phyloP scores from a whole-genome alignment of 2,888 invertebrate genomes.

The Atherix ibis region DNA sequence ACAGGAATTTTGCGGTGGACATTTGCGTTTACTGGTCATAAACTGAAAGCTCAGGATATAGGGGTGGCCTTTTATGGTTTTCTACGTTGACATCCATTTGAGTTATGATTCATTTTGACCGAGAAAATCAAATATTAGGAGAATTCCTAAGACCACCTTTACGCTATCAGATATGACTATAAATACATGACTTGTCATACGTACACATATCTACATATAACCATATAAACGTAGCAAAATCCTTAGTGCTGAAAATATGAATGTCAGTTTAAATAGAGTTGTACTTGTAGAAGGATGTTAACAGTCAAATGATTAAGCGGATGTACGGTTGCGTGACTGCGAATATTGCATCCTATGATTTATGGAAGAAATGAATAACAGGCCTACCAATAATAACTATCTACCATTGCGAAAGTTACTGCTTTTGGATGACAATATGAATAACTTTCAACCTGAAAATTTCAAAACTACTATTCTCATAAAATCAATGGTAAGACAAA shows the following conservation, averaged over 20 bases:
- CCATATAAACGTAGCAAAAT: background rate
- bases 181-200: no score
- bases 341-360: background rate
- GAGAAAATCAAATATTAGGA: slow-evolving; percentile 12
- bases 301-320: no score
- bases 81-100: slow-evolving; percentile 11
- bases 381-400: no score
- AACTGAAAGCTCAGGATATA: slow-evolving; percentile 5
- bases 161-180: no score
- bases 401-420: no score
- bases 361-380: background rate
- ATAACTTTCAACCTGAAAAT: no score
- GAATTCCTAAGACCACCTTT: no score
- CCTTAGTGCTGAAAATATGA: background rate
- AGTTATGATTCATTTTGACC: slow-evolving; percentile 10
- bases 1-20: slow-evolving; percentile 10
- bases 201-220: no score
- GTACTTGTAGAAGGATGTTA: background rate
- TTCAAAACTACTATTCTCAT: no score
- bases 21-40: slow-evolving; percentile 8
- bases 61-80: slow-evolving; percentile 12
- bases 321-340: background rate
- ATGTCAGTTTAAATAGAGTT: background rate
- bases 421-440: no score
- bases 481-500: no score